Evolutionary conservation across 2,113 vertebrate genomes (phyloP), one percentile per base, ranked within the genome.

Genomic region (Recurvirostra avosetta): DNA sequence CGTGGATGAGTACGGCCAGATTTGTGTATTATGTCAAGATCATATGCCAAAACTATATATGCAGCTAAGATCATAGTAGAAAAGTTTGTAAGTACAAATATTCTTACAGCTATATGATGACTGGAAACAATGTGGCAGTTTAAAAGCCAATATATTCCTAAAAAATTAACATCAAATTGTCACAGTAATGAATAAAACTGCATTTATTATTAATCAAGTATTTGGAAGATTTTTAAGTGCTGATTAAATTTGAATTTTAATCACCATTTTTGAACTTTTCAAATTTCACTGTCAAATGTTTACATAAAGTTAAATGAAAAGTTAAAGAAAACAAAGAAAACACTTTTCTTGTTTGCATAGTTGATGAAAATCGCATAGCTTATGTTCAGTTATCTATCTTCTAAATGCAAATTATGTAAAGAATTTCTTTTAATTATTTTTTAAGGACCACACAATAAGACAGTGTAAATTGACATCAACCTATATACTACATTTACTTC

Each of bases 201-300:
- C 27, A 62, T 58, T 65, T 84, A 80, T 86, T 89, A 91, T 89
- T 89, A 77, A 66, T 91, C 63, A 91, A 73, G 62, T 70, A 62
- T 94, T 91, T 91, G 36, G 30, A 86, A 94, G 40, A 89, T 74
- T 86, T 91, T 79, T 3, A 94, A 89, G 36, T 56, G 30, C 59
- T 86, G 53, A 90, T 92, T 93, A 68, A 94, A 88, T 94, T 92
- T 85, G 27, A 93, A 90, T 92, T 97, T 91, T 68, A 95, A 88
- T 95, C 47, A 95, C 19, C 61, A 79, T 53, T 88, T 71, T 93
- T n/a, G 13, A 86, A 58, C 45, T 94, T 96, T 95, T 77, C 32
- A 36, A 85, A 94, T 78, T 92, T 89, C 49, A 43, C 43, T 85
- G 49, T 63, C 13, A 11, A 82, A 63, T 63, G 11, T 66, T 95